Conservation (phyloP, 1,140 invertebrate genomes). For the Yoshiicerus persimilis region DNA sequence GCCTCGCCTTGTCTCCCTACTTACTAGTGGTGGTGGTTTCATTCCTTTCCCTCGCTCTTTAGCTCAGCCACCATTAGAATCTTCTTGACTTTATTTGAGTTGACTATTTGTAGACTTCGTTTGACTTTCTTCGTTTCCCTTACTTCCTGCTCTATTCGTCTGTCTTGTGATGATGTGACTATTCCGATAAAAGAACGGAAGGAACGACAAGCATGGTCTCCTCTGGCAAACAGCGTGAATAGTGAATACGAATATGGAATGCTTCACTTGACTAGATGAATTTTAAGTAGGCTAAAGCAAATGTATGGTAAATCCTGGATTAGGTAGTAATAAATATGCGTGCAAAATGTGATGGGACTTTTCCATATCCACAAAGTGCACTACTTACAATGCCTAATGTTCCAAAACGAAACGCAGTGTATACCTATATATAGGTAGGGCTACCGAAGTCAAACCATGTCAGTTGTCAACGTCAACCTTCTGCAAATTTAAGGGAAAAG, state of each 20-base stretch:
- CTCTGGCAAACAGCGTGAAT: conserved; percentile 3
- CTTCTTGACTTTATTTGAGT: not conserved
- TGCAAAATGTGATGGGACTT: not conserved
- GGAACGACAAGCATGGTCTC: not conserved
- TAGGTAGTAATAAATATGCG: conserved; percentile 7
- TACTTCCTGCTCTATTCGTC: not conserved
- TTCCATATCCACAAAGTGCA: not conserved
- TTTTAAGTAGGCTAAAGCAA: not conserved
- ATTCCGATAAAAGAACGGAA: conserved; percentile 1
- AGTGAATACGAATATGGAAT: not conserved
- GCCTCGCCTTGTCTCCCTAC: not conserved
- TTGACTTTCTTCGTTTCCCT: not conserved
- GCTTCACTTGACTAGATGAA: not conserved
- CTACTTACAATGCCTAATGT: not conserved
- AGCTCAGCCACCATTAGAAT: not conserved
- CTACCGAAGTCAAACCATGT: no score
- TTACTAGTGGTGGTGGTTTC: not conserved
- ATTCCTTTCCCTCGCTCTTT: not conserved
- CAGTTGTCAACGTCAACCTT: no score
- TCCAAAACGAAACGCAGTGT: no score
- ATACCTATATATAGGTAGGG: not conserved
- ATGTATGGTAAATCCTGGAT: conserved; percentile 1
- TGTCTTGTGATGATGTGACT: not conserved
- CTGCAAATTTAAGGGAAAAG: no score
- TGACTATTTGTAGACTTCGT: not conserved